Conservation (phyloP, 1,140 invertebrate species). For the Papilio polyxenes region DNA sequence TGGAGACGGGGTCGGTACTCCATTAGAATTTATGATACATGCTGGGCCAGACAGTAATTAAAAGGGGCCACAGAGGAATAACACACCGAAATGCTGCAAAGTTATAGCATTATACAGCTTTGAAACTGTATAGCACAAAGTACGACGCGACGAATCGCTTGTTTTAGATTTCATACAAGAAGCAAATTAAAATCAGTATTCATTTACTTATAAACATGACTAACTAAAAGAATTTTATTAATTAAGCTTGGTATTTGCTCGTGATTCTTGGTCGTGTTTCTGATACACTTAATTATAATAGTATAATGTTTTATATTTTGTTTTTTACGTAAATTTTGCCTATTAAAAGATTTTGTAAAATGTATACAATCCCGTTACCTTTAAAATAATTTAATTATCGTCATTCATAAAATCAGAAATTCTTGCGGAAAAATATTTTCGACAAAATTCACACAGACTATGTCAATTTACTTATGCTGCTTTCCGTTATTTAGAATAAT, state of each 20-base stretch:
- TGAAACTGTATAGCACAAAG: conserved; percentile 11
- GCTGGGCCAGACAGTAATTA: conserved; percentile 23
- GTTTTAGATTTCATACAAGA: neutral
- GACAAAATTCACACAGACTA: too few species aligned
- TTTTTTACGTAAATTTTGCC: too few species aligned
- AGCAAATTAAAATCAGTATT: neutral
- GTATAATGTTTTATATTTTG: too few species aligned
- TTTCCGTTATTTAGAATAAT: neutral
- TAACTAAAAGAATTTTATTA: neutral
- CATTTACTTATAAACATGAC: neutral
- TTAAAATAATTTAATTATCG: too few species aligned
- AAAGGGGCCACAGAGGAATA: conserved; percentile 18
- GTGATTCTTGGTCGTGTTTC: too few species aligned
- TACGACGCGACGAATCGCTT: neutral
- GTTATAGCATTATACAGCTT: conserved; percentile 31
- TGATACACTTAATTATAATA: too few species aligned
- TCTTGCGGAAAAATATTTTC: too few species aligned
- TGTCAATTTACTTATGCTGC: too few species aligned
- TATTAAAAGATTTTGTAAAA: too few species aligned
- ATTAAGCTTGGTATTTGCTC: neutral
- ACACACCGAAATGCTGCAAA: conserved; percentile 13
- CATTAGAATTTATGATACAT: conserved; percentile 28
- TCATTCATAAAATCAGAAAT: too few species aligned
- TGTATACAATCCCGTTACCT: too few species aligned
- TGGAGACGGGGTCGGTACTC: conserved; percentile 31